A percentile compares a stretch with the other conserved stretches of the same genome.
Evolutionary conservation across 2,113 vertebrate species (phyloP).

Genomic region (Pseudolaguvia tuberculata): DNA sequence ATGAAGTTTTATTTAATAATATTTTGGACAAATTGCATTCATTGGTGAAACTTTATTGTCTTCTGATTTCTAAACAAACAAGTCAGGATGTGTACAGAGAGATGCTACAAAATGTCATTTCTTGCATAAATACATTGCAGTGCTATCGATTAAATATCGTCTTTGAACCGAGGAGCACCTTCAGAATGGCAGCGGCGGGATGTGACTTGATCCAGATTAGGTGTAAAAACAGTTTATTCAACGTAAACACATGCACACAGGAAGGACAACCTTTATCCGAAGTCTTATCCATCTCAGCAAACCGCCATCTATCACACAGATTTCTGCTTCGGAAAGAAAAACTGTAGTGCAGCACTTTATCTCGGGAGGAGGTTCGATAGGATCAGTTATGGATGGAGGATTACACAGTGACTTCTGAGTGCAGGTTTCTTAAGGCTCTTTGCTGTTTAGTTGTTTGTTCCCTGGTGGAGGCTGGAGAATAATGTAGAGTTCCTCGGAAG

Average conservation of each 20-base stretch:
- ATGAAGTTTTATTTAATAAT: not conserved
- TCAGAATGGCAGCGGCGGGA: not conserved
- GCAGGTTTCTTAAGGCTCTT: conserved; percentile 65
- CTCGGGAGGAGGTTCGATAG: conserved; percentile 43
- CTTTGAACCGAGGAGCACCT: not conserved
- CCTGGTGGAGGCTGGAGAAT: conserved; percentile 52
- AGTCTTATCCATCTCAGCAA: conserved; percentile 25
- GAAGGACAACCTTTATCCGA: conserved; percentile 51
- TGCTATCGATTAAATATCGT: conserved; percentile 13
- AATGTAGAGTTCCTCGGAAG: not conserved
- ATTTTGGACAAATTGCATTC: not conserved
- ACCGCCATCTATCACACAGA: conserved; percentile 55
- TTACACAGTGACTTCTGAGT: conserved; percentile 29
- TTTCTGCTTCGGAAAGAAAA: conserved; percentile 51
- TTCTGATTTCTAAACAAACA: conserved; percentile 20
- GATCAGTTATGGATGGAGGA: conserved; percentile 30
- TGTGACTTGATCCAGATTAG: conserved; percentile 5
- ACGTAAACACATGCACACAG: conserved; percentile 63
- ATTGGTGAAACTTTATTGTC: conserved; percentile 28
- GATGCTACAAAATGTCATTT: conserved; percentile 14
- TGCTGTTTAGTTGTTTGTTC: conserved; percentile 52
- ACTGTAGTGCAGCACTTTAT: conserved; percentile 52
- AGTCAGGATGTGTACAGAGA: conserved; percentile 1
- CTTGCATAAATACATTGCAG: conserved; percentile 28
- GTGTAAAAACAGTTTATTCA: conserved; percentile 38